Conservation (phyloP, 2,797 vertebrate genomes). For the Enoplosus armatus region DNA sequence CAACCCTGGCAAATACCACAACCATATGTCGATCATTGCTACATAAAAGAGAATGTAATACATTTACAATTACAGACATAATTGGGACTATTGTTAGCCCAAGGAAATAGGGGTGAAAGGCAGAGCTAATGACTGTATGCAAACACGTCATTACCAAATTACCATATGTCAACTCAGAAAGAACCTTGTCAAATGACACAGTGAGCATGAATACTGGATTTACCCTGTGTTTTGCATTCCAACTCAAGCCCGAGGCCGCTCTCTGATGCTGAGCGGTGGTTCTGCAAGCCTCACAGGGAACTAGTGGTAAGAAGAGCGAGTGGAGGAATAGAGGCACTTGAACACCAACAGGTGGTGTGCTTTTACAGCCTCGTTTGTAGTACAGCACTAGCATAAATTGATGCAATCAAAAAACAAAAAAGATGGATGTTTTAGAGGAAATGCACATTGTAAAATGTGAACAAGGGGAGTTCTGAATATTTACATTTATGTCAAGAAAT, state of each 20-base stretch:
- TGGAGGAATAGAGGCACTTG: constrained; percentile 77
- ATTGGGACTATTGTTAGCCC: constrained; percentile 84
- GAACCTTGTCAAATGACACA: constrained; percentile 83
- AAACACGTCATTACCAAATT: constrained; percentile 85
- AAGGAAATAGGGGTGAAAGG: constrained; percentile 83
- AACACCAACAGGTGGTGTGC: constrained; percentile 88
- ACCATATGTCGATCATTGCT: constrained; percentile 74
- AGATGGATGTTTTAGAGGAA: constrained; percentile 33
- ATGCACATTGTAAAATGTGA: constrained; percentile 36
- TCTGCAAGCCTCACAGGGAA: constrained; percentile 67
- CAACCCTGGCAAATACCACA: constrained; percentile 69
- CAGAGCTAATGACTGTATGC: constrained; percentile 83
- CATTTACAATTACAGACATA: constrained; percentile 83
- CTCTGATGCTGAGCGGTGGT: constrained; percentile 70
- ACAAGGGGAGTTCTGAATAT: constrained; percentile 11
- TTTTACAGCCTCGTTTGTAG: constrained; percentile 81
- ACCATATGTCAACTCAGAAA: constrained; percentile 84
- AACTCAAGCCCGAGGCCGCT: constrained; percentile 72
- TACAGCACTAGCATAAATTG: constrained; percentile 54
- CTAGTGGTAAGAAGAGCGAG: constrained; percentile 58
- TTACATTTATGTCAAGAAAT: not conserved
- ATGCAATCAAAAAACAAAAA: constrained; percentile 35
- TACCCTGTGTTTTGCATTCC: constrained; percentile 81
- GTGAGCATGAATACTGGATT: constrained; percentile 79
- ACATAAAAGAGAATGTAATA: constrained; percentile 77